These are phyloP conservation scores for Tympanoctomys barrerae DNA, from an alignment of 2,797 vertebrate species.

Conservation along the genomic window DNA sequence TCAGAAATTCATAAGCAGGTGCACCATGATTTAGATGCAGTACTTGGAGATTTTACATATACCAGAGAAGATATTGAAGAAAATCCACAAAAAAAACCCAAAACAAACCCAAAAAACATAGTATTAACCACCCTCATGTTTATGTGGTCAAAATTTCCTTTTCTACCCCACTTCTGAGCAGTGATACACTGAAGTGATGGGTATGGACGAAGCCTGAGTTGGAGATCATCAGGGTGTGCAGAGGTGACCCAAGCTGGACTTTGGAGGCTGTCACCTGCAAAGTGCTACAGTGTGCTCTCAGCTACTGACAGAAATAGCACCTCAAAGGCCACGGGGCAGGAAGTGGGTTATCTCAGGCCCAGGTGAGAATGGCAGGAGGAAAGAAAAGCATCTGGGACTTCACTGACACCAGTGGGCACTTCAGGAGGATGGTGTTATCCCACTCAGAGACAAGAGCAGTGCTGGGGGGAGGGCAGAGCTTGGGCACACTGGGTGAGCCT, in stretches of 20 bases:
- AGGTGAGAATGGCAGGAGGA: rapidly evolving
- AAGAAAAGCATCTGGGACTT: neutral
- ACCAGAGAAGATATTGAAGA: neutral
- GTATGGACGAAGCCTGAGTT: rapidly evolving
- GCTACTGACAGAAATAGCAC: neutral
- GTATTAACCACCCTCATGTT: neutral
- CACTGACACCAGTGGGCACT: neutral
- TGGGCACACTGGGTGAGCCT: too few species aligned
- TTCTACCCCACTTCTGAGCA: neutral
- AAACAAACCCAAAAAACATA: neutral
- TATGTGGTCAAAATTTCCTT: neutral
- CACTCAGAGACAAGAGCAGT: neutral
- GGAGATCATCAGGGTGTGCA: rapidly evolving
- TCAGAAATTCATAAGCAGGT: neutral
- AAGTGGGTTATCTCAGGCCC: neutral
- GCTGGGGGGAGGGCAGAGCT: neutral
- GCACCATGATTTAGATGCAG: neutral
- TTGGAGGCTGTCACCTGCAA: neutral
- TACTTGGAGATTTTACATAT: neutral
- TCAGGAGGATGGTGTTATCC: neutral
- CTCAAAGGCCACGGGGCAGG: neutral
- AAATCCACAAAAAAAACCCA: neutral
- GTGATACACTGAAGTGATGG: neutral
- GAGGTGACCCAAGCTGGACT: neutral
- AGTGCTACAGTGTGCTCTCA: neutral